Percentiles rank a stretch among this genome's conserved stretches.
phyloP scores from a whole-genome alignment of 2,888 invertebrate species.

The Callyntrura sp. region DNA sequence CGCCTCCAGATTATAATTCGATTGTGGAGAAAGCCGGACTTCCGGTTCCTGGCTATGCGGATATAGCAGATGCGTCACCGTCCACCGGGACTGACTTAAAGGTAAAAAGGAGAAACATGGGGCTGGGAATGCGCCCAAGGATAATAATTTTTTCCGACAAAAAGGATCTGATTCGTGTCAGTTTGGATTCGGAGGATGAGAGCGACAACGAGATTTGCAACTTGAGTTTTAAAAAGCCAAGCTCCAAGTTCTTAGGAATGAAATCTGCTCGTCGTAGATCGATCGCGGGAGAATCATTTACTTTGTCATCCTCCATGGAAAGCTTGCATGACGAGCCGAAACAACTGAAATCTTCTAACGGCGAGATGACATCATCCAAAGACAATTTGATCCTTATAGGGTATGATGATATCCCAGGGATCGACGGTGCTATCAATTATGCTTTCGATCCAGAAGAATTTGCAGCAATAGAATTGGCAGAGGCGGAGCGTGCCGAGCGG shows the following conservation, averaged over 20 bases:
- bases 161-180: constrained; percentile 82
- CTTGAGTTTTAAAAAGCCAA: constrained; percentile 64
- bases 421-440: constrained; percentile 80
- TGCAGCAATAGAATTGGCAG: constrained; percentile 57
- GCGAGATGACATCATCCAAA: constrained; percentile 25
- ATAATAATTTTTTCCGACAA: constrained; percentile 83
- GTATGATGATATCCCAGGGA: constrained; percentile 64
- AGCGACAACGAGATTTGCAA: constrained; percentile 75
- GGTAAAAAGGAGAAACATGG: constrained; percentile 75
- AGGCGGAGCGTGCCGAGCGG: constrained; percentile 28
- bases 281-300: constrained; percentile 77
- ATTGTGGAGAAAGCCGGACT: constrained; percentile 53
- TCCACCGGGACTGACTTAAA: constrained; percentile 52
- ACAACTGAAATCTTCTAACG: constrained; percentile 80
- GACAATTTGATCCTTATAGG: constrained; percentile 62
- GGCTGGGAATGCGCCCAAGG: constrained; percentile 80
- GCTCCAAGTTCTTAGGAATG: constrained; percentile 22
- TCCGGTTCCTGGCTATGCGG: constrained; percentile 40
- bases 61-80: constrained; percentile 2
- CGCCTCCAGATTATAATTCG: constrained; percentile 75
- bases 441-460: constrained; percentile 82
- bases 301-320: constrained; percentile 74
- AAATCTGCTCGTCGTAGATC: constrained; percentile 78
- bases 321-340: constrained; percentile 74
- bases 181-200: constrained; percentile 88